Conservation (phyloP, 1,140 invertebrate genomes). For the Drosophila oshimai region DNA sequence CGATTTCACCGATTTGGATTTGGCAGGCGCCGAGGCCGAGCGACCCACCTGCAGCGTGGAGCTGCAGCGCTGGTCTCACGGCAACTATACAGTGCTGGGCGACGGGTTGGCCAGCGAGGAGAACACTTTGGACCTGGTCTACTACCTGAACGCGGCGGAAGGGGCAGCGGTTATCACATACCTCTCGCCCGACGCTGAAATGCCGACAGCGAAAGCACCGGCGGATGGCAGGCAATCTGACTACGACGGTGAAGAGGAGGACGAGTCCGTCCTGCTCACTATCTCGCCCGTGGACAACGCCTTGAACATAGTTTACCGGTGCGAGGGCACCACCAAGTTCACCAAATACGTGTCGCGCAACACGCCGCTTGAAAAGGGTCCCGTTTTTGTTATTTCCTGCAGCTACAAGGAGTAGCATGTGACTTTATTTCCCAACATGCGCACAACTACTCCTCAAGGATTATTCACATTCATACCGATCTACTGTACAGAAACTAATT, state of each 20-base stretch:
- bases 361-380: conserved; percentile 68
- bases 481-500: conserved; percentile 57
- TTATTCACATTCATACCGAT: conserved; percentile 38
- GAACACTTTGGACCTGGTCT: conserved; percentile 84
- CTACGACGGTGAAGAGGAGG: conserved; percentile 32
- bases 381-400: conserved; percentile 78
- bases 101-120: conserved; percentile 81
- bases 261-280: conserved; percentile 81
- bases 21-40: conserved; percentile 80
- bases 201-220: conserved; percentile 19
- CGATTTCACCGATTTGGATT: conserved; percentile 87
- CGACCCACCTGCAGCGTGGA: conserved; percentile 84
- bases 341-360: conserved; percentile 85
- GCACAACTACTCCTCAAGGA: conserved; percentile 43
- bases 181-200: conserved; percentile 83
- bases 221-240: neutral
- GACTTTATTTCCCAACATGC: neutral
- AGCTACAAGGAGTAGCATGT: conserved; percentile 74
- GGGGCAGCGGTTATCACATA: conserved; percentile 83
- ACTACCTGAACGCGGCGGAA: conserved; percentile 84
- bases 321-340: conserved; percentile 85
- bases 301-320: conserved; percentile 87
- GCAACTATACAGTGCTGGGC: conserved; percentile 85
- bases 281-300: conserved; percentile 86
- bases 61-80: conserved; percentile 87